Evolutionary conservation across 2,113 vertebrate species (phyloP).

Genomic region (Eidolon helvum): DNA sequence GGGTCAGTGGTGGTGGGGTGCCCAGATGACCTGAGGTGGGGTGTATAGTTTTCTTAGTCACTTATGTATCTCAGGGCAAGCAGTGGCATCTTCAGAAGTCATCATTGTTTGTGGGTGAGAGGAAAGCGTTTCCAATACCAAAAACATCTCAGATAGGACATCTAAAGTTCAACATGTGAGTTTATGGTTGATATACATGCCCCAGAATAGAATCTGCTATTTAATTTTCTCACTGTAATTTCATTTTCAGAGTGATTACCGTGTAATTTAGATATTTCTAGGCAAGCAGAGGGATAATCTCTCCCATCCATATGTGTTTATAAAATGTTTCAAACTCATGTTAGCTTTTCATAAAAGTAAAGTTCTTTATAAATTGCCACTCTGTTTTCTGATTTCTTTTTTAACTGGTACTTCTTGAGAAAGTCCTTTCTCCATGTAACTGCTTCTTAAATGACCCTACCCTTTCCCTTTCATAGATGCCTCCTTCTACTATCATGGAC

Average conservation of each 20-base stretch:
- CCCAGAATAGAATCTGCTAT: neutral
- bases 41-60: neutral
- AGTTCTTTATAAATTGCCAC: neutral
- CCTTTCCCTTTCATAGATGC: neutral
- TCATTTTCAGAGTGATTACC: neutral
- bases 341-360: neutral
- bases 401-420: neutral
- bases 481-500: neutral
- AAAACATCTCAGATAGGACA: neutral
- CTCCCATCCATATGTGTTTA: neutral
- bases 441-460: neutral
- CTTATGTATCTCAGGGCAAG: neutral
- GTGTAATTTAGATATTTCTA: neutral
- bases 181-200: neutral
- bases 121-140: neutral
- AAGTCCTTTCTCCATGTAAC: neutral
- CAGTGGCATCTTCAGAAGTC: neutral
- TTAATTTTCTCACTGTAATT: neutral
- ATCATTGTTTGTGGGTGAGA: neutral
- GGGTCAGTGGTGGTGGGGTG: neutral
- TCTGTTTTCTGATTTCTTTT: neutral
- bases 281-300: neutral
- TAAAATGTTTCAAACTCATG: neutral
- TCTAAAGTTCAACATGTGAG: neutral
- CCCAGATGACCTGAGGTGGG: neutral